phyloP scores from a whole-genome alignment of 2,113 vertebrate species.

The Euleptes europaea region DNA sequence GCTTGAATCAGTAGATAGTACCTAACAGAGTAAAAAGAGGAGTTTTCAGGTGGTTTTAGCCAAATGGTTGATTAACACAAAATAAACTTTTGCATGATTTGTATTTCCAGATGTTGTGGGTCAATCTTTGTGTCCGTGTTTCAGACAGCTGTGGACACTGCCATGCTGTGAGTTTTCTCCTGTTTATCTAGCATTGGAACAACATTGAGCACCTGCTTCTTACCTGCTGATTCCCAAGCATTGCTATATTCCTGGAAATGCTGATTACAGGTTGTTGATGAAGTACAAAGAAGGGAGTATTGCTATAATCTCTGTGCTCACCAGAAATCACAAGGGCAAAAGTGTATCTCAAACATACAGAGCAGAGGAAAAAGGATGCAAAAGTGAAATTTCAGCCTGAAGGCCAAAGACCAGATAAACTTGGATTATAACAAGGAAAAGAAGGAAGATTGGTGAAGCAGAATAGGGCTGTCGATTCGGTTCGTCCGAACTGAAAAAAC shows the following conservation, averaged over 20 bases:
- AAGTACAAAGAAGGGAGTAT: not conserved
- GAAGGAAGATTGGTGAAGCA: not conserved
- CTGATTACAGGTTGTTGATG: not conserved
- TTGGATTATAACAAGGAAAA: not conserved
- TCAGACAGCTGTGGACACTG: fast-evolving
- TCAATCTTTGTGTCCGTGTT: not conserved
- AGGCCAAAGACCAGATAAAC: not conserved
- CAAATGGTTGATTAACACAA: not conserved
- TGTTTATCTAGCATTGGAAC: not conserved
- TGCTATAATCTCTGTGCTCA: not conserved
- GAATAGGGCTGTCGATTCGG: too few species aligned
- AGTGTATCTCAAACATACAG: not conserved
- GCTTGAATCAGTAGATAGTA: not conserved
- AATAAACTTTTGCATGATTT: not conserved
- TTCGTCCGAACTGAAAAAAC: too few species aligned
- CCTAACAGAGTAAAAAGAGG: fast-evolving
- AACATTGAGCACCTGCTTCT: not conserved
- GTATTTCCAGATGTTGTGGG: constrained; percentile 2
- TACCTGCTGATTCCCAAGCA: not conserved
- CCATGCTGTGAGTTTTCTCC: not conserved
- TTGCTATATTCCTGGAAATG: fast-evolving
- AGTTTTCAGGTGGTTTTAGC: not conserved
- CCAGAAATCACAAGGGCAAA: not conserved
- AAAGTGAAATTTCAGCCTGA: not conserved
- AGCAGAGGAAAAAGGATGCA: not conserved